These are phyloP conservation scores for Numenius phaeopus DNA, from an alignment of 2,797 vertebrate genomes.

Conservation along the genomic window DNA sequence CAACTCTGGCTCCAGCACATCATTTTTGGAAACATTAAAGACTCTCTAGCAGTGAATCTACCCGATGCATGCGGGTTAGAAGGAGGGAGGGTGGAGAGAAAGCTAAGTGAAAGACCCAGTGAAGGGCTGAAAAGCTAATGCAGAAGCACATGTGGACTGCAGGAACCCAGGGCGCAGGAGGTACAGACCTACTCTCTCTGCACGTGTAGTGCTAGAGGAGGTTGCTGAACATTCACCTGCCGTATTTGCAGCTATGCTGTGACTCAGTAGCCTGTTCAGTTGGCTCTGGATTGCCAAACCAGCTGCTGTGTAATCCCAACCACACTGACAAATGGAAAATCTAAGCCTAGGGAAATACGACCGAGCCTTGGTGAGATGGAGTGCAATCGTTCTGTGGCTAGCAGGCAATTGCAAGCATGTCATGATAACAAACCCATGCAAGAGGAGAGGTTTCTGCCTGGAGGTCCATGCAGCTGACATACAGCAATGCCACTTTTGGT, in stretches of 20 bases:
- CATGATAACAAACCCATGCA: neutral
- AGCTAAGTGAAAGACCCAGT: neutral
- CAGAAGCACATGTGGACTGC: neutral
- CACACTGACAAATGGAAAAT: neutral
- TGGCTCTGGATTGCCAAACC: neutral
- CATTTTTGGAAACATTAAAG: neutral
- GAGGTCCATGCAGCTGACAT: neutral
- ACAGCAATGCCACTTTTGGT: neutral
- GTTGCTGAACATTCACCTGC: neutral
- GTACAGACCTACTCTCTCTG: neutral
- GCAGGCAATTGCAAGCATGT: neutral
- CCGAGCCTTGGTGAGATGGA: neutral
- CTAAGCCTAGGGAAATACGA: neutral
- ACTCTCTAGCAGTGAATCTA: neutral
- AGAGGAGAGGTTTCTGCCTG: neutral
- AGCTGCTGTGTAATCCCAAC: slow-evolving; percentile 13
- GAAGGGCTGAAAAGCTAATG: neutral
- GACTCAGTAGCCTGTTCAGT: neutral
- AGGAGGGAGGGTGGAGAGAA: neutral
- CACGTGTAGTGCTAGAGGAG: neutral
- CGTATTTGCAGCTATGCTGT: neutral
- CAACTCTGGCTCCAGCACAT: neutral
- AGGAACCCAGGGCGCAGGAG: fast-evolving
- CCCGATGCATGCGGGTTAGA: neutral
- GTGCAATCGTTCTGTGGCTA: neutral